Evolutionary conservation across 2,113 vertebrate genomes (phyloP).

Genomic region (Ceyx cyanopectus): DNA sequence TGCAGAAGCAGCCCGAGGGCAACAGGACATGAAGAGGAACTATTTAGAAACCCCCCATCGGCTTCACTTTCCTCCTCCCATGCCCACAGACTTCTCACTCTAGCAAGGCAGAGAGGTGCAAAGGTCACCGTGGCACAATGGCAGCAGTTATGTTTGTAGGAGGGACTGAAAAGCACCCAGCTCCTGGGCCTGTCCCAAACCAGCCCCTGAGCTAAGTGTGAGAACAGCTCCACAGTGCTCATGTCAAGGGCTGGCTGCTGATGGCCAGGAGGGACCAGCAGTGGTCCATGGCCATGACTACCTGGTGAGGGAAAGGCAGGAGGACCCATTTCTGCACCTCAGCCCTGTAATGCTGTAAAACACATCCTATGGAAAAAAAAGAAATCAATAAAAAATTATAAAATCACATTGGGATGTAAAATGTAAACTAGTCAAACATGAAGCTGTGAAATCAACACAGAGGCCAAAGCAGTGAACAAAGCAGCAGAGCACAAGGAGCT

Average conservation of each 20-base stretch:
- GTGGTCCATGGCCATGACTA: too few relatives aligned
- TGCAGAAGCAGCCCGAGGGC: not conserved
- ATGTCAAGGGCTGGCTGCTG: not conserved
- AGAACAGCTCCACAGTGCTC: not conserved
- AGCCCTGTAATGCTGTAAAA: not conserved
- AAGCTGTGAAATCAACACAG: constrained; percentile 33
- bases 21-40: not conserved
- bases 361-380: not conserved
- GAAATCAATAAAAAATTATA: not conserved
- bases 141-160: not conserved
- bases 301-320: not conserved
- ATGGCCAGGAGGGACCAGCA: not conserved
- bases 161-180: not conserved
- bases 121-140: not conserved
- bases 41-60: not conserved
- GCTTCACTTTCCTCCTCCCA: not conserved
- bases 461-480: not conserved
- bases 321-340: not conserved
- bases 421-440: not conserved
- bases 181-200: not conserved
- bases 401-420: not conserved
- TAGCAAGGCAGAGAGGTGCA: not conserved
- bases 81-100: not conserved
- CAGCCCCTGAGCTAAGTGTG: accelerated
- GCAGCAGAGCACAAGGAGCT: constrained; percentile 7